These are phyloP conservation scores for Pandemis cinnamomeana DNA, from an alignment of 2,888 invertebrate genomes.

Conservation along the genomic window DNA sequence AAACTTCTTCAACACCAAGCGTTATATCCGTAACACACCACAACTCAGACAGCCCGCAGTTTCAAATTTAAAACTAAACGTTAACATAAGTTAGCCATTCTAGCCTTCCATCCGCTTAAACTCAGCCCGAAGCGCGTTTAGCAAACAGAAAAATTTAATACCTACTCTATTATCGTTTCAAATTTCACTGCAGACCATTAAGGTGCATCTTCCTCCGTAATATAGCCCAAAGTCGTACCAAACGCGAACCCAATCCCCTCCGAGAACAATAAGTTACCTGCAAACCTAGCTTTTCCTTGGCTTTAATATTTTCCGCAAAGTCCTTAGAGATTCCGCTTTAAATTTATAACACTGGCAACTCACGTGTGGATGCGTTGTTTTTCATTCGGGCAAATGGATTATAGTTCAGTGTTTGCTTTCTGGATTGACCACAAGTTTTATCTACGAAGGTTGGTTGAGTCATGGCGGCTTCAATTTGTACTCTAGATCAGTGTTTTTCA, in stretches of 20 bases:
- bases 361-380: constrained; percentile 23
- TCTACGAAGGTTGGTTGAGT: too few species aligned
- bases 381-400: constrained; percentile 4
- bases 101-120: constrained; percentile 12
- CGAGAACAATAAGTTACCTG: constrained; percentile 42
- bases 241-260: constrained; percentile 27
- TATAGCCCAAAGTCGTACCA: constrained; percentile 22
- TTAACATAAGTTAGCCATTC: constrained; percentile 15
- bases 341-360: constrained; percentile 36
- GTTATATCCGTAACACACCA: too few species aligned
- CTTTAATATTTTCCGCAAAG: constrained; percentile 42
- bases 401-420: background rate
- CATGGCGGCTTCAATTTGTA: too few species aligned
- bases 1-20: too few species aligned
- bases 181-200: constrained; percentile 5
- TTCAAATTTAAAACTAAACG: background rate
- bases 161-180: constrained; percentile 36
- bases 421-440: background rate
- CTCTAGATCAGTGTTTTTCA: too few species aligned
- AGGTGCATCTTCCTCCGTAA: constrained; percentile 4
- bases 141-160: constrained; percentile 39
- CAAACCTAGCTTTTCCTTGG: constrained; percentile 37
- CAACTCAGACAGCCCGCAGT: too few species aligned
- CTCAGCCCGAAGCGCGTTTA: constrained; percentile 1
- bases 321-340: constrained; percentile 38